Base-by-base conservation (phyloP, 2,113 vertebrate species). In the Eptesicus fuscus region DNA sequence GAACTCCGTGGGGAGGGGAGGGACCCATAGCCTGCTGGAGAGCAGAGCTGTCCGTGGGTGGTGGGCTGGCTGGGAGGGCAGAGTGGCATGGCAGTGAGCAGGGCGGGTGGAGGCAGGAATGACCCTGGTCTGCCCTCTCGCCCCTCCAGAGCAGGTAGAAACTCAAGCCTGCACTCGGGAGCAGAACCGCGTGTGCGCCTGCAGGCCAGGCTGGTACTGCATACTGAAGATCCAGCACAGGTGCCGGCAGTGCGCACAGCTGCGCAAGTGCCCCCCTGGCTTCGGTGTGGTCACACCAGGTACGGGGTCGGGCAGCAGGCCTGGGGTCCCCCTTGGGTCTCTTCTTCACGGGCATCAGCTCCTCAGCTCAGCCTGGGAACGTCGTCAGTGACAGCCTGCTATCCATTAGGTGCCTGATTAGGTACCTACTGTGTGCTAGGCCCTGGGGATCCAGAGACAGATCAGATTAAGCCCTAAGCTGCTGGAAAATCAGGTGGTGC, bases 101-200 rank as follows among this genome's bases (percentile, higher is more conserved):
- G 59, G 37, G 67, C 32, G 1, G 0, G 16, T 23, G 30, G 65
- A 69, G 53, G 35, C 18, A 18, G 59, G n/a, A 3, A 0, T 95
- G 59, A 97, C 83, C 11, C 8, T 4, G 10, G 59, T 88, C 56
- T n/a, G 32, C 40, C 44, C 14, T 80, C n/a, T 67, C 6, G 1
- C 59, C 42, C 32, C 74, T 65, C 18, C 70, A 98, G 98, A 96
- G n/a, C 95, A 97, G 37, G 91, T 97, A 70, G 89, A 98, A 92
- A 91, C 28, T 32, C 97, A 96, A 22, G 87, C 94, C 0, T 98
- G 98, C 91, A 97, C 97, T 0, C 25, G 0, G 0, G 49, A 95
- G 9, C 97, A 97, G 94, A 96, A 98, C 96, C 98, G 98, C 2
- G 74, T 97, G 76, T 98, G 98, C 4, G 44, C 6, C 94, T 98